Evolutionary conservation across 2,797 vertebrate species (phyloP).

Genomic region (Hafferia zeledoni): DNA sequence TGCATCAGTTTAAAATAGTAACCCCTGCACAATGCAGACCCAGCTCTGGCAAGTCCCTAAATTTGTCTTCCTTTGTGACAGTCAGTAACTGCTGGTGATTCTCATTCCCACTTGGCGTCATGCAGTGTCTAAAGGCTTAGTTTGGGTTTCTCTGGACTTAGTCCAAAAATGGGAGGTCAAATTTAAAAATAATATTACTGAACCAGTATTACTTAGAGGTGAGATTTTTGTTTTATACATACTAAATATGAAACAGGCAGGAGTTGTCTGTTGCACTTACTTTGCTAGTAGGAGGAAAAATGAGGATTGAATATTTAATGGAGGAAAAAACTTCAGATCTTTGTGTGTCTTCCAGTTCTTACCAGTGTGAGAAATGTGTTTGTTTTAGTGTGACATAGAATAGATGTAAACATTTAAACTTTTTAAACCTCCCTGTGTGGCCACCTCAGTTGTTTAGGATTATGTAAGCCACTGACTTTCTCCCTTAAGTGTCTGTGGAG

Average conservation of each 20-base stretch:
- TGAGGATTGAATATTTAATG: not conserved
- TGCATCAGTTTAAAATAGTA: slow-evolving; percentile 35
- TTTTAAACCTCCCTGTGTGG: slow-evolving; percentile 40
- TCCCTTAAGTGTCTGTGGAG: not conserved
- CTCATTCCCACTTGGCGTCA: fast-evolving
- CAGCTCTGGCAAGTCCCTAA: not conserved
- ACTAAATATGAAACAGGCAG: not conserved
- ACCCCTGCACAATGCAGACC: not conserved
- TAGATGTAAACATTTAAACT: not conserved
- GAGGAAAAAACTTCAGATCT: not conserved
- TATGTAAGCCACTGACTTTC: slow-evolving; percentile 9
- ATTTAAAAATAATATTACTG: not conserved
- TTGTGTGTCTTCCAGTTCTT: slow-evolving; percentile 24
- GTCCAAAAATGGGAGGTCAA: not conserved
- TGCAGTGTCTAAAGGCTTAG: not conserved
- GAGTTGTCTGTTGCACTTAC: not conserved
- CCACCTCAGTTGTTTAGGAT: not conserved
- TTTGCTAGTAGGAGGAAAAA: not conserved
- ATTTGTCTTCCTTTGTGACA: not conserved
- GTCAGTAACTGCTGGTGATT: not conserved
- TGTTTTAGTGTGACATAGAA: not conserved
- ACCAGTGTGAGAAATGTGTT: not conserved
- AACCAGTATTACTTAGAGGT: not conserved
- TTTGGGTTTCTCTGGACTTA: not conserved
- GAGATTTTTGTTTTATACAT: not conserved